Percentiles rank a stretch among this genome's conserved stretches.
Conservation (phyloP, 2,797 vertebrate species). For the Ispidina lecontei region DNA sequence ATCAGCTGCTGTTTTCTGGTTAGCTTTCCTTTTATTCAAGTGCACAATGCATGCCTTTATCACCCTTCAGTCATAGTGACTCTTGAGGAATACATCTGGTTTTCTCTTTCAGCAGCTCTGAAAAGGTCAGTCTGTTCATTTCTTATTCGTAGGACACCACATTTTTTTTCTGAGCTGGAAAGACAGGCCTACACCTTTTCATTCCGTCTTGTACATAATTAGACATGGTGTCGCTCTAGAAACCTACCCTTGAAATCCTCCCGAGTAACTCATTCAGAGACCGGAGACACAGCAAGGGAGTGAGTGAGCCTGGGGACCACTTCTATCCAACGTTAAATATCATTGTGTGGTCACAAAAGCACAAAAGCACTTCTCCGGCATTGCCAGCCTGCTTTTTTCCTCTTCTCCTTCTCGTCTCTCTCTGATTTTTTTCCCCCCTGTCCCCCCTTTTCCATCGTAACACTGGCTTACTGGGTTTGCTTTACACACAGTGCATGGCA, state of each 20-base stretch:
- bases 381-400: background rate
- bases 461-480: background rate
- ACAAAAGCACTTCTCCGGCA: slow-evolving; percentile 50
- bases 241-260: slow-evolving; percentile 75
- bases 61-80: slow-evolving; percentile 85
- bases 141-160: slow-evolving; percentile 82
- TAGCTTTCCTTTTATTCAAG: slow-evolving; percentile 83
- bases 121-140: slow-evolving; percentile 87
- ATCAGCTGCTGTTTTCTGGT: slow-evolving; percentile 86
- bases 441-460: background rate
- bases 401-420: background rate
- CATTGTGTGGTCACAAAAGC: slow-evolving; percentile 68
- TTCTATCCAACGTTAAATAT: slow-evolving; percentile 64
- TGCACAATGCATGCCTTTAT: slow-evolving; percentile 83
- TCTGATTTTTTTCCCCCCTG: background rate
- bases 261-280: slow-evolving; percentile 69
- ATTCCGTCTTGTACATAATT: slow-evolving; percentile 80
- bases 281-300: background rate
- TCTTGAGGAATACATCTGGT: slow-evolving; percentile 87
- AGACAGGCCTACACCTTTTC: slow-evolving; percentile 83
- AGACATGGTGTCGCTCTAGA: slow-evolving; percentile 79
- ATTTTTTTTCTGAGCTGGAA: slow-evolving; percentile 79
- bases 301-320: background rate
- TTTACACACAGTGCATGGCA: background rate
- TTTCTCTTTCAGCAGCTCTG: slow-evolving; percentile 85